phyloP scores from a whole-genome alignment of 2,888 invertebrate genomes.

The Pemphredon lugubris region DNA sequence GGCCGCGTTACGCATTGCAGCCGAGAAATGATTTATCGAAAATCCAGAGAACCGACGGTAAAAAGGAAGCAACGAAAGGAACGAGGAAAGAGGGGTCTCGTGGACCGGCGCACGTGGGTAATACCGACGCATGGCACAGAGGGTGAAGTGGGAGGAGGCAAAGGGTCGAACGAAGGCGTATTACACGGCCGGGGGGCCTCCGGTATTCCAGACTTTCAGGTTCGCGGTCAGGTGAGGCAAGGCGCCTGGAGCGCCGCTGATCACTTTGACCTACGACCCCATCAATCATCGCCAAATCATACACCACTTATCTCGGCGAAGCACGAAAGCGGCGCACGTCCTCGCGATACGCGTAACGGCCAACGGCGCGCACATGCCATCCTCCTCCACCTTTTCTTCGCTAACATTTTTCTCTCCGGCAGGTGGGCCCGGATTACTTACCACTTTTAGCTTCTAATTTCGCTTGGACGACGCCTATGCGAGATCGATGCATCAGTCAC shows the following conservation, averaged over 20 bases:
- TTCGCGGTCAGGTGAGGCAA: conserved; percentile 74
- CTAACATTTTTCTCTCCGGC: not conserved
- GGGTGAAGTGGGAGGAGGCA: conserved; percentile 21
- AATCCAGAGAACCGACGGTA: too few species aligned
- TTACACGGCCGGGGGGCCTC: conserved; percentile 58
- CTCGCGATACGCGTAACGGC: conserved; percentile 72
- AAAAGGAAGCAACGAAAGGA: too few species aligned
- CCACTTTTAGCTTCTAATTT: conserved; percentile 16
- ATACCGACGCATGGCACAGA: not conserved
- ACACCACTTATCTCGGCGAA: conserved; percentile 76
- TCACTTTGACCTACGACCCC: conserved; percentile 79
- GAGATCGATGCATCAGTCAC: too few species aligned
- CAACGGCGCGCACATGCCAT: conserved; percentile 48
- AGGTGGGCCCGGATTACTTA: not conserved
- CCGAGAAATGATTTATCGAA: too few species aligned
- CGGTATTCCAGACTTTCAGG: conserved; percentile 58
- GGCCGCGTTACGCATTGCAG: too few species aligned
- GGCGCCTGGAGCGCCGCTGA: conserved; percentile 79
- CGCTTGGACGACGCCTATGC: too few species aligned
- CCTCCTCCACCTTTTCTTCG: conserved; percentile 23
- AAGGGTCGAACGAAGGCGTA: conserved; percentile 52
- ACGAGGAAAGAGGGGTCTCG: too few species aligned
- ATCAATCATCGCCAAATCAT: conserved; percentile 80
- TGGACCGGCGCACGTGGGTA: too few species aligned
- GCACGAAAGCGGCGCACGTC: conserved; percentile 77